Conservation (phyloP, 2,888 invertebrate species). For the Eupsilia transversa region DNA sequence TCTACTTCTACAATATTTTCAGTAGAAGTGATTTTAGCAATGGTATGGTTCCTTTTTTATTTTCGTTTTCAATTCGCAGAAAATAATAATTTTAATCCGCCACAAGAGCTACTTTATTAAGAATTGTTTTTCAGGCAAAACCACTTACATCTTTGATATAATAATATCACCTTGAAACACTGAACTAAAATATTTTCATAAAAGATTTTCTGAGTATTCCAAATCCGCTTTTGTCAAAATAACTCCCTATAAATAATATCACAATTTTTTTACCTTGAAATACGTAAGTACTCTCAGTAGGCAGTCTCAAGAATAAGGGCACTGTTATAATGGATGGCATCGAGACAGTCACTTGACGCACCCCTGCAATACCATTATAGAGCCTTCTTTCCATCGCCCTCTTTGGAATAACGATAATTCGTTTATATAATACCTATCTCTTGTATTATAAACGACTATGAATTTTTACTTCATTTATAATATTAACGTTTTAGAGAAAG, state of each 20-base stretch:
- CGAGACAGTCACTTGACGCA: slow-evolving; percentile 87
- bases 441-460: slow-evolving; percentile 70
- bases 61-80: not conserved
- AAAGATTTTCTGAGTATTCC: slow-evolving; percentile 10
- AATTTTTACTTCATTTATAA: slow-evolving; percentile 68
- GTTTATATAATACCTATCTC: slow-evolving; percentile 71
- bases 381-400: slow-evolving; percentile 76
- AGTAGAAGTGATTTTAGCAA: not conserved
- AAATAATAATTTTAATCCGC: not conserved
- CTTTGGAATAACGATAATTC: slow-evolving; percentile 76
- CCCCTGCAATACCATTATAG: slow-evolving; percentile 88
- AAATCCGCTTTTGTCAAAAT: slow-evolving; percentile 9
- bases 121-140: not conserved
- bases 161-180: not conserved
- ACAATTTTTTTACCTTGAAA: slow-evolving; percentile 20
- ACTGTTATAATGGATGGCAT: slow-evolving; percentile 85
- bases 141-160: not conserved
- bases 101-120: not conserved
- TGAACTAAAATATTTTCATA: not conserved
- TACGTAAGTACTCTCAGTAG: slow-evolving; percentile 21
- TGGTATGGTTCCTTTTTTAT: not conserved
- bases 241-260: not conserved
- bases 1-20: not conserved
- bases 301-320: slow-evolving; percentile 77
- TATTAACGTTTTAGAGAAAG: slow-evolving; percentile 54